phyloP scores from a whole-genome alignment of 2,113 vertebrate species.

The Leiothrix lutea region DNA sequence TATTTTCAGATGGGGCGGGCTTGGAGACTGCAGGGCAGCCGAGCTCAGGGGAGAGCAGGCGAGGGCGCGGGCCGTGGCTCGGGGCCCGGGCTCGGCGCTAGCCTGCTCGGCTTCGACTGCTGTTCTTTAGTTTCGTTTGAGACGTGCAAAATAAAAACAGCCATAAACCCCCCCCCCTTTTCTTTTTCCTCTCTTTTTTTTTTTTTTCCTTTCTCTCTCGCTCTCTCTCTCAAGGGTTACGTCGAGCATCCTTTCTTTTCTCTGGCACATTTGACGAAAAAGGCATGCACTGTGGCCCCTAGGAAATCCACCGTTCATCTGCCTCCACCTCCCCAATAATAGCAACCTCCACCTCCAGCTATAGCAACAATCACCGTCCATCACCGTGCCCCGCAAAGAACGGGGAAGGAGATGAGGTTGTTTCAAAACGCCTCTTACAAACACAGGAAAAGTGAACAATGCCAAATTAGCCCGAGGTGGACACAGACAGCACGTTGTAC shows the following conservation, averaged over 20 bases:
- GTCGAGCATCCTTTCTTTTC: conserved; percentile 4
- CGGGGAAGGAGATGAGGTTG: background rate
- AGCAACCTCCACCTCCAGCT: background rate
- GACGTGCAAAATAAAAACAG: background rate
- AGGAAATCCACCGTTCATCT: background rate
- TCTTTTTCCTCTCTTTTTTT: background rate
- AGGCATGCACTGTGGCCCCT: background rate
- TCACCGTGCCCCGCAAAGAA: background rate
- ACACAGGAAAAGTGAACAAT: conserved; percentile 22
- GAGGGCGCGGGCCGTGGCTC: background rate
- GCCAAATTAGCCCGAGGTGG: background rate
- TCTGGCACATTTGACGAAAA: conserved; percentile 13
- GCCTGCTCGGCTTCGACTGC: background rate
- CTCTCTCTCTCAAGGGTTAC: background rate
- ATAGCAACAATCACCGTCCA: background rate
- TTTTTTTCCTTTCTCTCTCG: background rate
- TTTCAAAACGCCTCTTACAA: background rate
- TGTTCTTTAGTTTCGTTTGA: background rate
- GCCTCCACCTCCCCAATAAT: background rate
- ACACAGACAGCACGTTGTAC: background rate
- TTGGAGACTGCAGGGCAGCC: background rate
- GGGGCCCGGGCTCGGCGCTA: background rate
- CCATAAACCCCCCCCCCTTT: background rate
- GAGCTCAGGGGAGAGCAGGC: background rate
- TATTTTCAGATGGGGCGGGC: background rate